Base-by-base conservation (phyloP, 1,140 invertebrate genomes). In the Diorhabda sublineata region DNA sequence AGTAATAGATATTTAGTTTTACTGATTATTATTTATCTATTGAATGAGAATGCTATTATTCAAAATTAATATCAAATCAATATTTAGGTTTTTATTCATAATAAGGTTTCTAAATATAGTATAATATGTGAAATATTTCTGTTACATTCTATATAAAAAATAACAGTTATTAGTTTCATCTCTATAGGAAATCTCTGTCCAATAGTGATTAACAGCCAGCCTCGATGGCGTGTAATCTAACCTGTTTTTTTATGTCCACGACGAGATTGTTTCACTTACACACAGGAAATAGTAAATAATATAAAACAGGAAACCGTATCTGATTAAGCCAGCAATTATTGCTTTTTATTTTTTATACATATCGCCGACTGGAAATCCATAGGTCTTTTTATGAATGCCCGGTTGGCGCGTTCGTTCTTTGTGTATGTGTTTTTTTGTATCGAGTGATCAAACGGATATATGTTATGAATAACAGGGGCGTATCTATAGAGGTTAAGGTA, bases 281-380 rank as follows among this genome's bases (percentile, higher is more conserved):
- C 47, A 45, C 62, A 43, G 62, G 62, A 64, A 47, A 44, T 64
- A 47, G 62, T 64, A 64, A 64, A 64, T 64, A 64, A 64, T 64
- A 45, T n/a, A 64, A 64, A 64, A 64, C 62, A 64, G 62, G 62
- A 64, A 64, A 64, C 62, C 62, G 62, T 64, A 64, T 64, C 62
- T 64, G 62, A 64, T 64, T 64, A 64, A 64, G 62, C 43, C 62
- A 64, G 45, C 62, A 64, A 64, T 64, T 64, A 64, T 45, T 64
- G 62, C 59, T 42, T 61, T 61, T 61, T 41, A 8, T 52, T 41
- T 61, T 61, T 61, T 61, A 61, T 61, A 26, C 26, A 26, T 26
- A 41, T 61, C 41, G 41, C 59, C 59, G 59, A 61, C 59, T 42
- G 26, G 26, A 61, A 52, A 52, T 52, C 47, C 47, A 52, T 52